Evolutionary conservation across 2,888 invertebrate genomes (phyloP), one percentile per base, ranked within the genome.

Genomic region (Keiferia lycopersicella): DNA sequence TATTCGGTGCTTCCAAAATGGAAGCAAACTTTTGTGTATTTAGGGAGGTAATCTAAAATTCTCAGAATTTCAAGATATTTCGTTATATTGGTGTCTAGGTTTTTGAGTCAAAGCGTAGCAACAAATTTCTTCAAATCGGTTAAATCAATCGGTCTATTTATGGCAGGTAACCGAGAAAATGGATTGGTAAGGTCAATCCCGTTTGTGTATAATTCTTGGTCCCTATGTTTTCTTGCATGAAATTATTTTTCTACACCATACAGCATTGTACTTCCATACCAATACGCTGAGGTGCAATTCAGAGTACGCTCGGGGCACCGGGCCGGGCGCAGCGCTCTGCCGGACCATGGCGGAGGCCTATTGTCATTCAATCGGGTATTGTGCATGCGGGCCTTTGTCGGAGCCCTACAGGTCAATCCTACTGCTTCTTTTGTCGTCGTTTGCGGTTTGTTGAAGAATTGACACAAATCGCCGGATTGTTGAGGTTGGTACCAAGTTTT

Each of bases 291-390:
- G n/a, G 6, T 26, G 45, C n/a, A 18, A 22, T 26, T 22, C 20
- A 53, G 14, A 22, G 26, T 20, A 22, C 51, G 16, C 56, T 34
- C 14, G 26, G 56, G 56, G 56, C 56, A 34, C 34, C 34, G 34
- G 34, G 56, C 56, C 26, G 26, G 26, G 26, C 26, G 26, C 26
- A 26, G 56, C 56, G 51, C 50, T 20, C 63, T 41, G 78, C 73
- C 82, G 84, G 82, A 85, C 84, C 87, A 80, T 81, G 75, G 76
- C 80, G 73, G 62, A 73, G 77, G 73, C 68, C 84, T 76, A 86
- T 89, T 88, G 88, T 89, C 82, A 87, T 88, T 85, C 86, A 88
- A 88, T 88, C 83, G 74, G 71, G 74, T 79, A 81, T 87, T 86
- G 86, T 86, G 76, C 73, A 71, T 69, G 82, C 86, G 76, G 74